These are phyloP conservation scores for Solea senegalensis DNA, from an alignment of 2,113 vertebrate genomes.

Conservation along the genomic window DNA sequence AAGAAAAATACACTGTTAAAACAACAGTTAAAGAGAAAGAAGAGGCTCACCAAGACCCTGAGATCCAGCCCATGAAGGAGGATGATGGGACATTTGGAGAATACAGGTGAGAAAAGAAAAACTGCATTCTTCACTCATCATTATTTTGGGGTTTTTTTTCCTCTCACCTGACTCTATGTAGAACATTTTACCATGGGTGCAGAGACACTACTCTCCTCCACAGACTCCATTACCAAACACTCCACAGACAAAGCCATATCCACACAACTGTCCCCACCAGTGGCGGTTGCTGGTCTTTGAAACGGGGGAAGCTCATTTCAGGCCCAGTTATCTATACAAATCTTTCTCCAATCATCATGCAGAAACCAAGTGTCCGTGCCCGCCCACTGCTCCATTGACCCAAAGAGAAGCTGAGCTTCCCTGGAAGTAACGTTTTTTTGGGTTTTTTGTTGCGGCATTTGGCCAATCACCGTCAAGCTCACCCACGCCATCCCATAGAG, in stretches of 20 bases:
- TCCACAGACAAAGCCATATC: constrained; percentile 58
- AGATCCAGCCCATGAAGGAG: constrained; percentile 99
- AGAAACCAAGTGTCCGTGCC: no score
- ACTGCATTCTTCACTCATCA: neutral
- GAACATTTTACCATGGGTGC: constrained; percentile 62
- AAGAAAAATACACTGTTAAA: neutral
- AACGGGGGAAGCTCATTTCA: no score
- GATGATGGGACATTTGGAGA: constrained; percentile 98
- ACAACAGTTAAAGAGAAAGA: constrained; percentile 97
- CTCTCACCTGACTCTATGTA: constrained; percentile 45
- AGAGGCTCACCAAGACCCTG: constrained; percentile 95
- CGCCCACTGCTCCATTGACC: no score
- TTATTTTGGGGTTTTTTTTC: neutral
- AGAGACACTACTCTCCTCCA: constrained; percentile 46
- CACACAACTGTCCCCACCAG: neutral
- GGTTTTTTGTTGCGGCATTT: no score
- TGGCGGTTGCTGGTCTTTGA: no score
- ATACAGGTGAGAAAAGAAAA: constrained; percentile 89
- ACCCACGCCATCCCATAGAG: no score
- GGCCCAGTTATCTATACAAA: no score
- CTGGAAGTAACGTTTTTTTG: no score
- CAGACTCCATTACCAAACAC: constrained; percentile 62
- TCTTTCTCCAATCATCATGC: no score
- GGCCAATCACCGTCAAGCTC: no score
- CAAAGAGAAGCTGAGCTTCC: no score